Percentiles rank a stretch among this genome's conserved stretches.
Conservation (phyloP, 2,113 vertebrate genomes). For the Phasianus colchicus region DNA sequence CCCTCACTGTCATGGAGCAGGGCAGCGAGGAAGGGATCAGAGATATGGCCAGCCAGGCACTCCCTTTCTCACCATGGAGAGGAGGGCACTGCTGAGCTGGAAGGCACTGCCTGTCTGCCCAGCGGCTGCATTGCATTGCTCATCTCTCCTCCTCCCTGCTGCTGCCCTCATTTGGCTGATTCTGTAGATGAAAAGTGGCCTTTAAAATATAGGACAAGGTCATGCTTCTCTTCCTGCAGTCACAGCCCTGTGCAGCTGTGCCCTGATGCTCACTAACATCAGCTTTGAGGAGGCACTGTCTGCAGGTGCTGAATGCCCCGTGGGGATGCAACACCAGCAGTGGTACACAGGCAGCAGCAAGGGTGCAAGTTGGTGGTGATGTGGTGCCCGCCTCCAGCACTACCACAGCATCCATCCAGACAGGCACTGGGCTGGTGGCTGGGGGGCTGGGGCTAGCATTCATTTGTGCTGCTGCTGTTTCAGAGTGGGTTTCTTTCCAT, state of each 20-base stretch:
- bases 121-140: accelerated
- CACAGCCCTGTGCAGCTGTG: not conserved
- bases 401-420: not conserved
- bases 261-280: not conserved
- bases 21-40: not conserved
- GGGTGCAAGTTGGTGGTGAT: not conserved
- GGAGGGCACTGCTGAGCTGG: accelerated
- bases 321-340: accelerated
- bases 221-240: not conserved
- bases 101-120: not conserved
- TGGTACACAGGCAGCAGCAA: accelerated
- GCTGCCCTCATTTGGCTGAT: conserved; percentile 53
- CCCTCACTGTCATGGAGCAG: not conserved
- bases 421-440: accelerated
- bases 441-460: not conserved
- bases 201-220: conserved; percentile 71
- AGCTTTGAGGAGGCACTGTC: not conserved
- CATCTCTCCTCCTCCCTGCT: conserved; percentile 37
- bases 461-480: not conserved
- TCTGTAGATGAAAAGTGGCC: conserved; percentile 43
- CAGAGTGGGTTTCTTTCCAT: not conserved
- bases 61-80: not conserved
- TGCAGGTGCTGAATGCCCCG: not conserved
- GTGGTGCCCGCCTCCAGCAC: not conserved
- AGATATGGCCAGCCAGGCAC: not conserved